phyloP scores from a whole-genome alignment of 2,113 vertebrate species.

The Prunella himalayana region DNA sequence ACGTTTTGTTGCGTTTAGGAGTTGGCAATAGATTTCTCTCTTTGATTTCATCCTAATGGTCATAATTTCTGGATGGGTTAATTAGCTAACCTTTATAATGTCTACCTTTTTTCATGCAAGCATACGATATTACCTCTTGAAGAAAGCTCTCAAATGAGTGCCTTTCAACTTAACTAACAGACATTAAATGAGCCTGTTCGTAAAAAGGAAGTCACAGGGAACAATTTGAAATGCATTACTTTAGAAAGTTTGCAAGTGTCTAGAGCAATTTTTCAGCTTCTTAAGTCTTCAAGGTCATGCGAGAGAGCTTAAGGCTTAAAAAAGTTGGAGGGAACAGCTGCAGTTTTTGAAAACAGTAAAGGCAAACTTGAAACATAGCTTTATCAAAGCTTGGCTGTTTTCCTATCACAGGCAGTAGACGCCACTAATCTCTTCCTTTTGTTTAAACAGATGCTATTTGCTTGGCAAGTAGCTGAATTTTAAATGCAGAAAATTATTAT shows the following conservation, averaged over 20 bases:
- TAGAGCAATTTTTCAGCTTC: neutral
- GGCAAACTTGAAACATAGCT: neutral
- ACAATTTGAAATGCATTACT: neutral
- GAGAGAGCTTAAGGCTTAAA: neutral
- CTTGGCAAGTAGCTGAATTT: constrained; percentile 19
- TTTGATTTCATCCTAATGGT: neutral
- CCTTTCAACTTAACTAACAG: neutral
- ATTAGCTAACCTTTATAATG: neutral
- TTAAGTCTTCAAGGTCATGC: neutral
- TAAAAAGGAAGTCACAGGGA: neutral
- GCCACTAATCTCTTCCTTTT: constrained; percentile 24
- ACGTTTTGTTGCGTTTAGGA: neutral
- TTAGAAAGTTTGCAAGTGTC: neutral
- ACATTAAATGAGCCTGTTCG: neutral
- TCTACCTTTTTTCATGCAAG: neutral
- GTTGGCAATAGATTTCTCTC: neutral
- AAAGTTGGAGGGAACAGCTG: constrained; percentile 13
- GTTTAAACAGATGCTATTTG: constrained; percentile 41
- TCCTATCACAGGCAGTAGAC: neutral
- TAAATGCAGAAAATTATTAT: neutral
- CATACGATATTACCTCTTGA: neutral
- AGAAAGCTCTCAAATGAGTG: neutral
- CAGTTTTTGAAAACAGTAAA: constrained; percentile 23
- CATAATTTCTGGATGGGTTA: neutral
- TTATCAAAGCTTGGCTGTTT: constrained; percentile 21